phyloP scores from a whole-genome alignment of 2,797 vertebrate genomes.

The Urophycis tenuis region DNA sequence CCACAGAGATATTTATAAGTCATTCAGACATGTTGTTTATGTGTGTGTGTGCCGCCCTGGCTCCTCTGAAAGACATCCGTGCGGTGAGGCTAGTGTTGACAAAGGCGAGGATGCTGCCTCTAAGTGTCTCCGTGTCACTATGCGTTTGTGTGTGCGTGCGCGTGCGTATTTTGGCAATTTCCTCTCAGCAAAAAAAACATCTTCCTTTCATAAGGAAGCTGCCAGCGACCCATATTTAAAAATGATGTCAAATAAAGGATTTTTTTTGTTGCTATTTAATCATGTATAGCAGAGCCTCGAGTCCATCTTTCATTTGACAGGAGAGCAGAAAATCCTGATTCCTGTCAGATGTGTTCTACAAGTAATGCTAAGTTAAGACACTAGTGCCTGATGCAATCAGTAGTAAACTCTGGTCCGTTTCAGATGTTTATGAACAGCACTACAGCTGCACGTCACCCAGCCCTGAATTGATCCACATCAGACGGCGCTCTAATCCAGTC shows the following conservation, averaged over 20 bases:
- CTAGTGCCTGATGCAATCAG: too few relatives aligned
- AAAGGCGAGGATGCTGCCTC: background rate
- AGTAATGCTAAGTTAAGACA: too few relatives aligned
- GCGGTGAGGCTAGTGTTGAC: background rate
- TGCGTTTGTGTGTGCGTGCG: background rate
- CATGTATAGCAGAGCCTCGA: background rate
- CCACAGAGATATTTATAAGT: background rate
- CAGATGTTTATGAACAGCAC: background rate
- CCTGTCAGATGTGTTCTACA: background rate
- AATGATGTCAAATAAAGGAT: background rate
- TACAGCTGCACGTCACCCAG: background rate
- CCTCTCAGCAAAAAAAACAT: slow-evolving; percentile 23
- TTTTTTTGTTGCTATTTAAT: too few relatives aligned
- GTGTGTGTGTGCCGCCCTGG: background rate
- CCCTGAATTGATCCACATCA: background rate
- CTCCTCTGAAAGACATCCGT: background rate
- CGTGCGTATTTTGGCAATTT: background rate
- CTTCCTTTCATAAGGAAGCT: slow-evolving; percentile 38
- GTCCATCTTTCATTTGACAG: background rate
- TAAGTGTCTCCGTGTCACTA: background rate
- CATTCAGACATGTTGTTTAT: background rate
- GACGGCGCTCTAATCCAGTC: slow-evolving; percentile 24
- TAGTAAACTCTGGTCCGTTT: background rate
- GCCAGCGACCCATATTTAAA: slow-evolving; percentile 3
- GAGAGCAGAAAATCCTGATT: background rate